phyloP scores from a whole-genome alignment of 2,888 invertebrate species.

The Chloromyia formosa region DNA sequence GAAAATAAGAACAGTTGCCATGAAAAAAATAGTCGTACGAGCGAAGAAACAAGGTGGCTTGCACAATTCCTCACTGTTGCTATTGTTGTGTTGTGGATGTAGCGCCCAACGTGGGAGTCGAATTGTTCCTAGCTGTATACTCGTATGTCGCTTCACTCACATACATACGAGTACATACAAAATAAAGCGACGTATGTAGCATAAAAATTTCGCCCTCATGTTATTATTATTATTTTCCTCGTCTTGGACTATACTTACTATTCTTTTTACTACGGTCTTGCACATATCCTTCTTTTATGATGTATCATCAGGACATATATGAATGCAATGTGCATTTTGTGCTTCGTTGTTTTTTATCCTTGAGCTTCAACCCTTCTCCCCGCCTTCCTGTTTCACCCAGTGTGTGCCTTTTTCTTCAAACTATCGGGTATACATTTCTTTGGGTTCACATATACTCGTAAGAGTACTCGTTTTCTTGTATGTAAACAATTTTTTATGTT shows the following conservation, averaged over 20 bases:
- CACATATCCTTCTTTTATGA: constrained; percentile 42
- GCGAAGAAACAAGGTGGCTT: constrained; percentile 22
- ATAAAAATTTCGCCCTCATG: constrained; percentile 39
- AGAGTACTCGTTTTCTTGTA: constrained; percentile 25
- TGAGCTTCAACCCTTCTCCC: background rate
- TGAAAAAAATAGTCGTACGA: constrained; percentile 18
- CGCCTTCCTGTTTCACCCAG: constrained; percentile 12
- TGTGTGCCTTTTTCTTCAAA: background rate
- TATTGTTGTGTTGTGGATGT: constrained; percentile 15
- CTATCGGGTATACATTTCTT: constrained; percentile 25
- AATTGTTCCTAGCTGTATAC: constrained; percentile 19
- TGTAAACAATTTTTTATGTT: constrained; percentile 42
- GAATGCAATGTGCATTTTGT: constrained; percentile 40
- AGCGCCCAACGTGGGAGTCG: constrained; percentile 15
- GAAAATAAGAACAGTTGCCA: background rate
- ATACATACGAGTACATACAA: background rate
- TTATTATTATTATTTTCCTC: constrained; percentile 40
- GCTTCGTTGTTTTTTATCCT: constrained; percentile 5
- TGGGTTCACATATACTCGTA: constrained; percentile 23
- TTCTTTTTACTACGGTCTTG: constrained; percentile 24
- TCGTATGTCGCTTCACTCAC: background rate
- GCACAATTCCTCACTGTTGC: constrained; percentile 27
- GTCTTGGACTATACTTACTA: constrained; percentile 26
- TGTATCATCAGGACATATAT: constrained; percentile 41
- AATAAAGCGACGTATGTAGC: background rate